A percentile compares a stretch with the other conserved stretches of the same genome.
Conservation (phyloP, 2,113 vertebrate genomes). For the Spermophilus dauricus region DNA sequence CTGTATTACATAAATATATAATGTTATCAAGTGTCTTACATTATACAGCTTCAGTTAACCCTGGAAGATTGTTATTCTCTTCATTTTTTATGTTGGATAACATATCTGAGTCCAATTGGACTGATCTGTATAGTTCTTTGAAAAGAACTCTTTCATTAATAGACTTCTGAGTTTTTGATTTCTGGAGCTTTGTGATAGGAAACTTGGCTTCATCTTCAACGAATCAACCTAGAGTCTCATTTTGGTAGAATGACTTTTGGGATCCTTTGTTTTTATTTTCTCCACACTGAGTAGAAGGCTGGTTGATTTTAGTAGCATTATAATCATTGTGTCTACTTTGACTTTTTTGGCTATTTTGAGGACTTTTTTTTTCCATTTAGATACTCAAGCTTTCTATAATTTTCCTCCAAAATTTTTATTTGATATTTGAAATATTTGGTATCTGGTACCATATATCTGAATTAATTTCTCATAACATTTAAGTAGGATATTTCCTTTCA, state of each 20-base stretch:
- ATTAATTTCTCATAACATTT: background rate
- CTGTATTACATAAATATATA: background rate
- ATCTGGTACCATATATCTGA: background rate
- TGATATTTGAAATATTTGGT: conserved; percentile 13
- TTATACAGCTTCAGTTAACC: background rate
- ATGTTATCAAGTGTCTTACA: background rate
- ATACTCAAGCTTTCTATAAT: background rate
- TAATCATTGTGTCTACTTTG: background rate
- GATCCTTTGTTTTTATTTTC: background rate
- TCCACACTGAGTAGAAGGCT: background rate
- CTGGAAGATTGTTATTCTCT: background rate
- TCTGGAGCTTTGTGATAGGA: background rate
- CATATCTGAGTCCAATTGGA: background rate
- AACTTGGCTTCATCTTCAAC: background rate
- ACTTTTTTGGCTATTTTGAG: background rate
- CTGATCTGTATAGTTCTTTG: background rate
- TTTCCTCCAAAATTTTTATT: background rate
- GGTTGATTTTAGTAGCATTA: background rate
- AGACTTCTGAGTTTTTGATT: background rate
- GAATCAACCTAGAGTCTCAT: background rate
- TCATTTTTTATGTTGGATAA: conserved; percentile 38
- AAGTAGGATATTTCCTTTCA: background rate
- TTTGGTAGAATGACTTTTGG: background rate
- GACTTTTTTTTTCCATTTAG: background rate
- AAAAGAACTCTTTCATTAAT: background rate